These are phyloP conservation scores for Conistra vaccinii DNA, from an alignment of 2,888 invertebrate genomes.

Conservation along the genomic window DNA sequence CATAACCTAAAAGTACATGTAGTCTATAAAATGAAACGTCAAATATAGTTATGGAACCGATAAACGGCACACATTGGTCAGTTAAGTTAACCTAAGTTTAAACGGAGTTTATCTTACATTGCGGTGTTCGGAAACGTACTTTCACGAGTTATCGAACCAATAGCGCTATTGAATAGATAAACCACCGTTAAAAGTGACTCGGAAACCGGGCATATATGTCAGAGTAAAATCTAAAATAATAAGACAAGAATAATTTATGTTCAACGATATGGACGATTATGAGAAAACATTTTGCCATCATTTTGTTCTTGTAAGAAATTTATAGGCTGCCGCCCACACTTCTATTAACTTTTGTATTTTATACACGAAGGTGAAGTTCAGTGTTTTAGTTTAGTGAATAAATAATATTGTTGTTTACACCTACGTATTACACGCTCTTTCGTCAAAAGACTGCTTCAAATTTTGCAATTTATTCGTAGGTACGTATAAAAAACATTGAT, in stretches of 20 bases:
- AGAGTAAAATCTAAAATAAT: neutral
- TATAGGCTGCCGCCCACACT: neutral
- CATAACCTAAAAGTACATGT: too few relatives aligned
- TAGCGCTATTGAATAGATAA: too few relatives aligned
- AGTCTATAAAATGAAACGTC: too few relatives aligned
- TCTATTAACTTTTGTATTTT: neutral
- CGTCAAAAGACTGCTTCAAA: neutral
- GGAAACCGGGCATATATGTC: neutral
- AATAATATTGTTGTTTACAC: conserved; percentile 12
- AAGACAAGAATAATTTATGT: neutral
- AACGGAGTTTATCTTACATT: too few relatives aligned
- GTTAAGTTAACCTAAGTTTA: too few relatives aligned
- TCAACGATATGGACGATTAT: neutral
- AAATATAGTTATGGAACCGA: too few relatives aligned
- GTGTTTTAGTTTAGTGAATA: conserved; percentile 11
- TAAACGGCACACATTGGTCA: too few relatives aligned
- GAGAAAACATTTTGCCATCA: neutral
- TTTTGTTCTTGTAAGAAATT: neutral
- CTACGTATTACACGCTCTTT: neutral
- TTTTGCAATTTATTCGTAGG: neutral
- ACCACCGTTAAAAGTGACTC: too few relatives aligned
- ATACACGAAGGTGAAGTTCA: neutral
- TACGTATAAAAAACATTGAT: neutral
- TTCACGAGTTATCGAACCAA: too few relatives aligned
- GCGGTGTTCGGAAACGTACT: too few relatives aligned